Evolutionary conservation across 2,888 invertebrate genomes (phyloP), one percentile per base, ranked within the genome.

Genomic region (Mythimna albipuncta): DNA sequence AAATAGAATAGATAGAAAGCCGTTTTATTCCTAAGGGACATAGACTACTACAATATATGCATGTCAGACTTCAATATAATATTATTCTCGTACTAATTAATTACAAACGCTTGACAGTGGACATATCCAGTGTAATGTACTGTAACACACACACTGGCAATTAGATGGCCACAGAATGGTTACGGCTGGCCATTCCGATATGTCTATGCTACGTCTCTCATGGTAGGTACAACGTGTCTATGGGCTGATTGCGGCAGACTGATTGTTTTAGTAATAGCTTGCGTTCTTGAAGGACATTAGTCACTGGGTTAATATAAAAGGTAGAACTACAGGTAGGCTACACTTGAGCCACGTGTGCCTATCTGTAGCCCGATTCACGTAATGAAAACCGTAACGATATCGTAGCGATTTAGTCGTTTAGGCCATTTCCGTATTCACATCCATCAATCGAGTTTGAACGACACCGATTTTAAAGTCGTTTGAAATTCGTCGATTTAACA

Each of bases 121-220:
- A 68, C 64, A 57, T 69, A 69, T 65, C 38, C 13, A 19, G 64
- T 26, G 52, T 62, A 76, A 54, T 52, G 58, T 54, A 65, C 54
- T 11, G 11, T 52, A 41, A 19, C 26, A 44, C 16, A 44, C 16
- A 81, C 19, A 81, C 59, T 38, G 64, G 54, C 55, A 6, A 58
- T 69, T 69, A 10, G 47, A 63, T 13, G n/a, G 63, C 78, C 82
- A 77, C 77, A 81, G 47, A 77, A 77, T 64, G 59, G 77, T 50
- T 44, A 21, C n/a, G 32, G 16, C 44, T 32, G 52, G 61, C 38
- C 41, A 54, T 69, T 77, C 16, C 52, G 19, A 44, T 63, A 26
- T 66, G 63, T 55, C 41, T 11, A 50, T 32, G 41, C 32, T 32
- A 21, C 19, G 44, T 47, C 6, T 47, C 4, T 44, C 41, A 11